phyloP scores from a whole-genome alignment of 2,113 vertebrate species.

The Chaetodon auriga region DNA sequence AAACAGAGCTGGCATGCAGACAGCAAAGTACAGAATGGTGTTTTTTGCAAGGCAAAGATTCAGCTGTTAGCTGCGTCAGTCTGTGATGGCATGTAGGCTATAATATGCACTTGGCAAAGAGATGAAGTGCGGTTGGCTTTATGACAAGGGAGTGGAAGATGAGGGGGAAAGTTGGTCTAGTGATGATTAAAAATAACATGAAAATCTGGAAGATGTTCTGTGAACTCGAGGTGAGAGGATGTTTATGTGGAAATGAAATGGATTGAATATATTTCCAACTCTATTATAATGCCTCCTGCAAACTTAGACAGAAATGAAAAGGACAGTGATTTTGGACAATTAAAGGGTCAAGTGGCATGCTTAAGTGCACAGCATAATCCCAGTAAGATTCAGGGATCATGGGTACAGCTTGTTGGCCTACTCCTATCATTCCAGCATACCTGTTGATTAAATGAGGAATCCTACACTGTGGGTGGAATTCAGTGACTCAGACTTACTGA shows the following conservation, averaged over 20 bases:
- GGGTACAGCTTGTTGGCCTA: constrained; percentile 69
- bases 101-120: constrained; percentile 26
- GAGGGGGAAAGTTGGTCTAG: neutral
- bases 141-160: neutral
- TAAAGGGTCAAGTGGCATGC: constrained; percentile 8
- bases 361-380: constrained; percentile 60
- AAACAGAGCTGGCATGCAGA: constrained; percentile 63
- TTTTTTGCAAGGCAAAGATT: constrained; percentile 56
- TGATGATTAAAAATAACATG: neutral
- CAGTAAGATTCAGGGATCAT: constrained; percentile 59
- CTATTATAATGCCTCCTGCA: neutral
- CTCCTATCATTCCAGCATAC: constrained; percentile 73
- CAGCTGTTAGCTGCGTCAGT: constrained; percentile 72
- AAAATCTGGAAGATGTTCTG: neutral
- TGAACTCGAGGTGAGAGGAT: neutral
- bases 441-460: constrained; percentile 77
- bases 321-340: neutral
- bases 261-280: neutral
- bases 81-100: constrained; percentile 22
- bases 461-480: constrained; percentile 62
- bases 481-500: constrained; percentile 54
- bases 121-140: neutral
- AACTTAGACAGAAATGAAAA: neutral
- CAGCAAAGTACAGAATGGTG: constrained; percentile 42
- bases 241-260: neutral